Evolutionary conservation across 2,797 vertebrate genomes (phyloP), one percentile per base, ranked within the genome.

Genomic region (Nasua narica): DNA sequence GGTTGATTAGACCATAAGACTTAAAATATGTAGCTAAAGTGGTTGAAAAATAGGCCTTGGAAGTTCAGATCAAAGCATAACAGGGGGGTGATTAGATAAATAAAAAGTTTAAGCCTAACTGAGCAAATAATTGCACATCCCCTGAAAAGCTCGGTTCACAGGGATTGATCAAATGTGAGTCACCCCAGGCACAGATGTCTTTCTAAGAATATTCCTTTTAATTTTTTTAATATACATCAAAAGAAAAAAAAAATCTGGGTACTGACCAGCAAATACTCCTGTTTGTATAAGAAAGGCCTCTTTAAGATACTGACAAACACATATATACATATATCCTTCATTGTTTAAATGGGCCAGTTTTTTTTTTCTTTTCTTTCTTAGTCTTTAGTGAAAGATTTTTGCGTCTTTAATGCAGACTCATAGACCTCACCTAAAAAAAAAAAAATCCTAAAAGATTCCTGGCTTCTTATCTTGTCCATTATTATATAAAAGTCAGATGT

Each of bases 111-210:
- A 99, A 98, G 98, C 97, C 98, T 98, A 98, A 98, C 98, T 98
- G 98, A 99, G 98, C 98, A 99, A 99, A 99, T 99, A 99, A 99
- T 98, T 98, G 98, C 98, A 98, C 98, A 98, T 98, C 98, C 98
- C 98, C 98, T 98, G 98, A 98, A 99, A 98, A 98, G 98, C 98
- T 96, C 76, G 32, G 95, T 98, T 98, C 97, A 95, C 93, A 98
- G 96, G 97, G 98, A 98, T 96, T 98, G 98, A 98, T 98, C 98
- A 98, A 98, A 98, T 98, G 98, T 98, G 98, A 98, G 97, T 98
- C 98, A 98, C 98, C 95, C 94, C 90, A 98, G 97, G 97, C 98
- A 97, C 98, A 98, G 98, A 98, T 98, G 98, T 98, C 98, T 98
- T 98, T 98, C 98, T 98, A 98, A 98, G 98, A 98, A 98, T 98